Conservation (phyloP, 2,113 vertebrate species). For the Pheucticus melanocephalus region DNA sequence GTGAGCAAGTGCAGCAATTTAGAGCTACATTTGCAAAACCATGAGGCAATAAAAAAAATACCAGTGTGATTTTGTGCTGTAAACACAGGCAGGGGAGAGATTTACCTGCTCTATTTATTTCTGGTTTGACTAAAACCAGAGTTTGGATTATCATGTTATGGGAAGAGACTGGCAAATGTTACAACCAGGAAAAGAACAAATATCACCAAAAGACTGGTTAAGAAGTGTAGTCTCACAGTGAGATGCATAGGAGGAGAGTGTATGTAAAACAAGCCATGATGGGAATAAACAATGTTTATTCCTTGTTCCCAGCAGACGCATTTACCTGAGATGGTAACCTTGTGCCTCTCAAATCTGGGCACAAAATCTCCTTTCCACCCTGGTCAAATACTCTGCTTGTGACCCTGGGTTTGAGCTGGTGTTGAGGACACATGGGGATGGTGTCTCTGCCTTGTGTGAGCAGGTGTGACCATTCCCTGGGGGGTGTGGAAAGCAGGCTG, state of each 20-base stretch:
- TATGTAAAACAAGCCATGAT: neutral
- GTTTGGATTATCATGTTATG: neutral
- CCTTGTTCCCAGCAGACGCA: neutral
- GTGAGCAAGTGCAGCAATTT: neutral
- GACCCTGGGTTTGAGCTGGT: neutral
- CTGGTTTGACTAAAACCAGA: neutral
- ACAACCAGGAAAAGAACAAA: neutral
- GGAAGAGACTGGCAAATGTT: neutral
- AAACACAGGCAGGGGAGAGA: neutral
- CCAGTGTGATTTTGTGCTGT: neutral
- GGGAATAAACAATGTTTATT: neutral
- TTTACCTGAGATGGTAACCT: neutral
- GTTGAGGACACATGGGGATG: accelerated
- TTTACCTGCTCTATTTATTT: neutral
- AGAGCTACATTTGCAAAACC: neutral
- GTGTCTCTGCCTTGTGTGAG: neutral
- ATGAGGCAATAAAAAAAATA: neutral
- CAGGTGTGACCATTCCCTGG: neutral
- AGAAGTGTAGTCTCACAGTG: neutral
- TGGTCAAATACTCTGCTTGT: neutral
- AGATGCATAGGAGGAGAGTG: neutral
- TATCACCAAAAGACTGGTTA: neutral
- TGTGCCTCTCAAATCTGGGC: neutral
- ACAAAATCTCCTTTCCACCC: neutral
- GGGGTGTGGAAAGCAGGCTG: neutral